Evolutionary conservation across 2,888 invertebrate genomes (phyloP).

Genomic region (Chironomus tentans): DNA sequence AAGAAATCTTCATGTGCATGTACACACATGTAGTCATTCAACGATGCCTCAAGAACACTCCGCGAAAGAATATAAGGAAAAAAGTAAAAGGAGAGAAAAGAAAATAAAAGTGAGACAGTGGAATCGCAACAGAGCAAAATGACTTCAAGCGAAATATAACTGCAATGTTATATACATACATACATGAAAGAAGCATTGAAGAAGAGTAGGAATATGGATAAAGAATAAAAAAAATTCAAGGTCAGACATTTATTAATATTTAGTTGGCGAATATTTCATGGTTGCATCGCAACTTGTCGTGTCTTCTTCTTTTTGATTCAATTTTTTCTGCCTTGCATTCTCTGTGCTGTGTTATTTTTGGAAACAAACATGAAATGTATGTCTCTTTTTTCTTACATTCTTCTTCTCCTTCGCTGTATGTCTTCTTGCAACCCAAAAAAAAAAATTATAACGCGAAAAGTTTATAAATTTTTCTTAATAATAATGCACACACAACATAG

Average conservation of each 20-base stretch:
- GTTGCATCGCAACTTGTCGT: slow-evolving; percentile 21
- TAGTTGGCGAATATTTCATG: slow-evolving; percentile 24
- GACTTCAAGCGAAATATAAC: slow-evolving; percentile 25
- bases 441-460: too few species aligned
- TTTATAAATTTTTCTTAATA: not conserved
- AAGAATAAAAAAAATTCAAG: slow-evolving; percentile 2
- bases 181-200: not conserved
- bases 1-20: not conserved
- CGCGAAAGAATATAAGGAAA: not conserved
- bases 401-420: not conserved
- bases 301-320: slow-evolving; percentile 8
- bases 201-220: not conserved
- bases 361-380: not conserved
- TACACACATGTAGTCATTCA: not conserved
- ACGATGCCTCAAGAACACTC: not conserved
- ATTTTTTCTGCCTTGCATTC: not conserved
- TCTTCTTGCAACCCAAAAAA: not conserved
- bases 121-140: slow-evolving; percentile 12
- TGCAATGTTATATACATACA: slow-evolving; percentile 14
- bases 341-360: slow-evolving; percentile 2
- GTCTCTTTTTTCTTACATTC: not conserved
- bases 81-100: not conserved
- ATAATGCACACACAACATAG: not conserved
- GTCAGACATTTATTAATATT: slow-evolving; percentile 26
- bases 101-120: slow-evolving; percentile 14